Evolutionary conservation across 1,140 invertebrate species (phyloP), one percentile per base, ranked within the genome.

Genomic region (Pseudomyrmex sp.): DNA sequence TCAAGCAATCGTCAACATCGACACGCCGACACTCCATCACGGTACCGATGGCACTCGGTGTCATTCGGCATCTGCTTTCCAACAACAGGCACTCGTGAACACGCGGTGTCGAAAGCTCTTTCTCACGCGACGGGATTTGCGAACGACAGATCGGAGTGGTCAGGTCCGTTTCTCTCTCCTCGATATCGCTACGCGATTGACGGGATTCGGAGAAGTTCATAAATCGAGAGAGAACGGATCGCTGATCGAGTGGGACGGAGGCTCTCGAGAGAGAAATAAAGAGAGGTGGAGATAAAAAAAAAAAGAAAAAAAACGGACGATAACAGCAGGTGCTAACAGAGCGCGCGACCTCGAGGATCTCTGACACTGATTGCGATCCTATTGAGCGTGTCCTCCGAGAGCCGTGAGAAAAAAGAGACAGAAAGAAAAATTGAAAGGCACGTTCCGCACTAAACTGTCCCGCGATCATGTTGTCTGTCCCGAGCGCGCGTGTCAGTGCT

Each of bases 161-260:
- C 76, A 26, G 35, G 76, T 5, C 4, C 35, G 35, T 35, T 35
- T 35, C 35, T 69, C 58, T 48, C 65, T 69, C 76, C n/a, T 65
- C 58, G 68, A 76, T 88, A 83, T 87, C 73, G 76, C 44, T 20
- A 68, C 23, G 79, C 73, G 80, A 56, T 69, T 74, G 73, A 87
- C 68, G 52, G 35, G 76, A 18, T 46, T 74, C 66, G 74, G 73
- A 72, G 46, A n/a, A 86, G 72, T 65, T 72, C 80, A 61, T 58
- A 74, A 85, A 88, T 88, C 86, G 82, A 83, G 58, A 5, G 35
- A 35, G 35, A 35, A 35, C 86, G 68, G 70, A 84, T 74, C 85
- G 62, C 66, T 65, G 68, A 77, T 63, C 80, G 72, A 58, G 63
- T 69, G 63, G 61, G 52, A 44, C 2, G 44, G 65, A 59, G 13